Evolutionary conservation across 2,888 invertebrate species (phyloP).

Genomic region (Macrosiphum euphorbiae): DNA sequence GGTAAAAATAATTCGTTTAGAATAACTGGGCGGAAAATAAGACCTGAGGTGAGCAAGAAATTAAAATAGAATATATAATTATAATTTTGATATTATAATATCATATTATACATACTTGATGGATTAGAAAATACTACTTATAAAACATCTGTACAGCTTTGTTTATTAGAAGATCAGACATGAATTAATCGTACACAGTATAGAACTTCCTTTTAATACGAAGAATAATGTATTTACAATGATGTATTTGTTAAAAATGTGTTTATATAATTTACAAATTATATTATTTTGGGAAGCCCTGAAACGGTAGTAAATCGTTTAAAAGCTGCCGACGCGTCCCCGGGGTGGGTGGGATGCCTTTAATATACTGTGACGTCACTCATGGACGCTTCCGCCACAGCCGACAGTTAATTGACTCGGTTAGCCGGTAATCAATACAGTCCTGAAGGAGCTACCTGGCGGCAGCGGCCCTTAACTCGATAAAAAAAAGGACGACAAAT

Average conservation of each 20-base stretch:
- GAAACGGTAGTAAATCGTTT: constrained; percentile 45
- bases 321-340: constrained; percentile 57
- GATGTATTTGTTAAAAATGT: background rate
- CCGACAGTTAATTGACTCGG: constrained; percentile 62
- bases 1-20: constrained; percentile 11
- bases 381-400: constrained; percentile 59
- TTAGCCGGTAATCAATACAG: constrained; percentile 64
- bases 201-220: background rate
- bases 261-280: background rate
- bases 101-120: background rate
- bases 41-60: background rate
- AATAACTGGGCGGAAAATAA: background rate
- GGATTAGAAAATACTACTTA: background rate
- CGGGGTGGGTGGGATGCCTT: constrained; percentile 42
- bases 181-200: background rate
- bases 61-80: background rate
- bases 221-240: background rate
- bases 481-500: constrained; percentile 61
- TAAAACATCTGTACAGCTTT: background rate
- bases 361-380: constrained; percentile 63
- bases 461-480: constrained; percentile 54
- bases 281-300: constrained; percentile 54
- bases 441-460: constrained; percentile 63
- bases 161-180: background rate
- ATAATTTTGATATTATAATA: too few relatives aligned